Conservation (phyloP, 2,888 invertebrate genomes). For the Andrena hattorfiana region DNA sequence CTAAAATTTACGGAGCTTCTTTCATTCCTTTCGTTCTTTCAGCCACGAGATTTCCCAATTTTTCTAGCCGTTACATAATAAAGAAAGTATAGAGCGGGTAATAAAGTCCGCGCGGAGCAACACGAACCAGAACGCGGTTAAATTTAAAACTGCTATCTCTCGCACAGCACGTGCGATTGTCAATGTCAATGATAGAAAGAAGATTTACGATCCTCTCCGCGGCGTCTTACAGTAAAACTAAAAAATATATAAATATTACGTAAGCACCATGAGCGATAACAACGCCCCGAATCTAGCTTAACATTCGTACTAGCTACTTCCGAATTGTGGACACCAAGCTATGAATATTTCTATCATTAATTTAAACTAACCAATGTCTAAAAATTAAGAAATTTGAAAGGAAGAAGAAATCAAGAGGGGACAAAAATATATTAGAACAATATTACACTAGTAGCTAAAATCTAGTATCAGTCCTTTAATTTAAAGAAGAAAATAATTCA, state of each 20-base stretch:
- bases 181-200: slow-evolving; percentile 35
- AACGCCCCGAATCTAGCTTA: slow-evolving; percentile 39
- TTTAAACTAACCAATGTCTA: too few species aligned
- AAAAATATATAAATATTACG: slow-evolving; percentile 64
- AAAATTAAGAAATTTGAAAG: too few species aligned
- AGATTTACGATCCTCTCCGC: slow-evolving; percentile 32
- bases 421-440: too few species aligned
- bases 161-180: slow-evolving; percentile 9
- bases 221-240: slow-evolving; percentile 51
- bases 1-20: too few species aligned
- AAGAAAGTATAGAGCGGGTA: neutral
- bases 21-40: neutral
- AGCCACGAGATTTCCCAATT: neutral
- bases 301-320: slow-evolving; percentile 1
- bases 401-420: too few species aligned
- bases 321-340: slow-evolving; percentile 13
- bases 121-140: neutral
- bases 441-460: too few species aligned
- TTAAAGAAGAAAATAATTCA: too few species aligned
- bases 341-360: neutral
- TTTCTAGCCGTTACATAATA: neutral
- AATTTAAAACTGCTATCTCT: neutral
- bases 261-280: slow-evolving; percentile 52
- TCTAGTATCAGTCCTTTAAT: too few species aligned
- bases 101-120: neutral